phyloP scores from a whole-genome alignment of 2,888 invertebrate genomes.

The Drosophila atroscutellata region DNA sequence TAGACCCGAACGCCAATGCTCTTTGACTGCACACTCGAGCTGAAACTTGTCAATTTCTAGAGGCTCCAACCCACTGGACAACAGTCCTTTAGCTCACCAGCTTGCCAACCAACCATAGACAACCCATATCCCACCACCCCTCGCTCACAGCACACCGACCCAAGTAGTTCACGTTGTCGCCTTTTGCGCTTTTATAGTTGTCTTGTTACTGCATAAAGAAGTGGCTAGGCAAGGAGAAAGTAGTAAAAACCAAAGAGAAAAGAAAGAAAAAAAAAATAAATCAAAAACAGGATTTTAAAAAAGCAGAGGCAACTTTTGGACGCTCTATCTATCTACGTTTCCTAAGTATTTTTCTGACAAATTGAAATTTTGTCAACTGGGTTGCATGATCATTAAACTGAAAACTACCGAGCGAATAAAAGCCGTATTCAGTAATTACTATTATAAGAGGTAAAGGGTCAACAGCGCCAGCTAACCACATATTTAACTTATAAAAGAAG shows the following conservation, averaged over 20 bases:
- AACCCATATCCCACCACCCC: conserved; percentile 5
- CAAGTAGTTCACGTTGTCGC: conserved; percentile 15
- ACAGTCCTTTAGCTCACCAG: conserved; percentile 1
- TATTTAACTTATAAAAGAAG: neutral
- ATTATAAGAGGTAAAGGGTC: neutral
- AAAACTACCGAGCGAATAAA: neutral
- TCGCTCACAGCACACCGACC: neutral
- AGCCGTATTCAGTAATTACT: neutral
- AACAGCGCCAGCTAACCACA: neutral
- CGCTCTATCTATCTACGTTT: neutral
- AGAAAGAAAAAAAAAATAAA: neutral
- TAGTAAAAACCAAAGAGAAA: conserved; percentile 55
- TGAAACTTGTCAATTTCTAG: conserved; percentile 77
- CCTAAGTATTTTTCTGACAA: neutral
- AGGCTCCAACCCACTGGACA: conserved; percentile 38
- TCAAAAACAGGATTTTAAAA: conserved; percentile 1
- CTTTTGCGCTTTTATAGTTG: conserved; percentile 71
- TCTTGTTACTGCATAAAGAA: conserved; percentile 65
- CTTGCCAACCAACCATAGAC: conserved; percentile 13
- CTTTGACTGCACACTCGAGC: conserved; percentile 77
- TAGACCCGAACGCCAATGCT: conserved; percentile 47
- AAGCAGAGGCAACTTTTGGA: neutral
- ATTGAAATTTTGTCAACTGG: neutral
- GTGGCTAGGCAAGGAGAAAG: conserved; percentile 35
- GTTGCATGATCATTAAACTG: neutral